phyloP scores from a whole-genome alignment of 2,797 vertebrate genomes.

The Macrochelys suwanniensis region DNA sequence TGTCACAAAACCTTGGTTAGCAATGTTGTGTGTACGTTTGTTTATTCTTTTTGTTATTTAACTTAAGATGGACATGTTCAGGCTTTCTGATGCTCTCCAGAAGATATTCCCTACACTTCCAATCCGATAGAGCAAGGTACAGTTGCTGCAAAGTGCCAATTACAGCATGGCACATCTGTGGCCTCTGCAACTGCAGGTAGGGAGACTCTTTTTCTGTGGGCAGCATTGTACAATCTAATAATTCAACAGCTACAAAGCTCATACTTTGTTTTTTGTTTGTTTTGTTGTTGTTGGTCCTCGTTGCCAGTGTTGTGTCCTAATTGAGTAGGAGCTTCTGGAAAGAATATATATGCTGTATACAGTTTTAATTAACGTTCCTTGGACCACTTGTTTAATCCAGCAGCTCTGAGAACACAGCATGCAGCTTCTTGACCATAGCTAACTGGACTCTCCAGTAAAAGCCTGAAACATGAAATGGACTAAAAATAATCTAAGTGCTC shows the following conservation, averaged over 20 bases:
- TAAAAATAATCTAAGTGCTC: slow-evolving; percentile 75
- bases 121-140: background rate
- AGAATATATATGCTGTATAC: background rate
- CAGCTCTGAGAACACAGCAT: background rate
- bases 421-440: background rate
- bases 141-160: background rate
- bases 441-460: background rate
- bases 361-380: background rate
- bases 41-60: background rate
- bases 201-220: background rate
- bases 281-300: background rate
- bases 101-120: background rate
- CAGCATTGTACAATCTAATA: background rate
- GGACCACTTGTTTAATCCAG: background rate
- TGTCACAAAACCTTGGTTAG: background rate
- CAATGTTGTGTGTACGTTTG: background rate
- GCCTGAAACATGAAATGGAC: background rate
- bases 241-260: background rate
- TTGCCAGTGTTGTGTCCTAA: background rate
- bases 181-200: background rate
- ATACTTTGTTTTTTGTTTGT: background rate
- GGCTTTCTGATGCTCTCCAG: background rate
- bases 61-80: background rate
- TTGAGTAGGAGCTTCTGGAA: background rate
- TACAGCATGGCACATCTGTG: background rate